Evolutionary conservation across 2,797 vertebrate species (phyloP).

Genomic region (Enteromius unitaeniatus): DNA sequence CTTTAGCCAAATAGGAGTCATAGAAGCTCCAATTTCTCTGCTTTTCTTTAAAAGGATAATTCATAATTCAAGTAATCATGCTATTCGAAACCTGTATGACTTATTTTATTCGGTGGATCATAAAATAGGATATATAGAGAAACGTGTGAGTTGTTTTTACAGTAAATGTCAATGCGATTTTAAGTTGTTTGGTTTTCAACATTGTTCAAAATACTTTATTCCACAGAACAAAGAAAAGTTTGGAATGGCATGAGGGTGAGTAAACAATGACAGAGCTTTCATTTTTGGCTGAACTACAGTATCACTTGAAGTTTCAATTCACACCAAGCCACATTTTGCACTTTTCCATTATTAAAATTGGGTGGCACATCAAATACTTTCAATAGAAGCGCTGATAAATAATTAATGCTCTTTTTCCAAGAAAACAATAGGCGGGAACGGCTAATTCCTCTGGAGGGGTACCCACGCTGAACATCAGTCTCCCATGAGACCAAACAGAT

Average conservation of each 20-base stretch:
- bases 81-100: background rate
- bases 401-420: slow-evolving; percentile 59
- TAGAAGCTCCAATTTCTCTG: background rate
- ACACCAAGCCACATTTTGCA: slow-evolving; percentile 41
- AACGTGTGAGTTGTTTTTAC: background rate
- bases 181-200: background rate
- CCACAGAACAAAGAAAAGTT: background rate
- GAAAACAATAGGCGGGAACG: slow-evolving; percentile 50
- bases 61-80: background rate
- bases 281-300: background rate
- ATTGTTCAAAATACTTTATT: background rate
- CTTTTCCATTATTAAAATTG: slow-evolving; percentile 55
- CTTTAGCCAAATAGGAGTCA: background rate
- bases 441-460: slow-evolving; percentile 59
- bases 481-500: slow-evolving; percentile 65
- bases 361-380: slow-evolving; percentile 56
- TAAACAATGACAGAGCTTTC: background rate
- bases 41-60: background rate
- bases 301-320: background rate
- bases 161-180: background rate
- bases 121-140: background rate
- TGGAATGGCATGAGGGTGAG: background rate
- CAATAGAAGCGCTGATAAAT: slow-evolving; percentile 51
- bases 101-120: background rate
- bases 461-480: slow-evolving; percentile 44